Evolutionary conservation across 37 sponge, comb jelly and placozoan species (phyloP), one percentile per base, ranked within the genome.

Genomic region (Spongilla lacustris): DNA sequence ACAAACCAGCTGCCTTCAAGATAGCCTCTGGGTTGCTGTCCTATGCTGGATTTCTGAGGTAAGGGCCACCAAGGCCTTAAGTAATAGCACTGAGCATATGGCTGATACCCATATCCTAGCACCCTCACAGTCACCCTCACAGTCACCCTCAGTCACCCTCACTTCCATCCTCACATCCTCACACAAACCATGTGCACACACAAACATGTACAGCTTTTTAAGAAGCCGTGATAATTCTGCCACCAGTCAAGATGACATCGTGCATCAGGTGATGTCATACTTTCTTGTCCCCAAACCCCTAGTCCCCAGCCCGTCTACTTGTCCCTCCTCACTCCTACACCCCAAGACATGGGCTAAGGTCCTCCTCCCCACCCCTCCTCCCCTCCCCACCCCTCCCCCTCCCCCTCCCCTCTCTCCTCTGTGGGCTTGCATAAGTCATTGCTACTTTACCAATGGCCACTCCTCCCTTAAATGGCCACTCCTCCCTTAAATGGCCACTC

Each of bases 21-120:
- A 66, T 74, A 13, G 69, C 76, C 21, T 14, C 80, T 27, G 77
- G 33, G 4, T 72, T 87, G 12, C 69, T 94, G 34, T 88, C 95
- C 41, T 94, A 75, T 69, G 86, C 89, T 71, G 95, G 95, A 4
- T 91, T 94, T 10, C 36, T 94, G 26, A 94, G 95, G 95, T 94
- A 37, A 67, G 46, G 46, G 8, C n/a, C n/a, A n/a, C n/a, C n/a
- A n/a, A n/a, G n/a, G n/a, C n/a, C n/a, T n/a, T n/a, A n/a, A n/a
- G n/a, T n/a, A n/a, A n/a, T n/a, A n/a, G n/a, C n/a, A n/a, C n/a
- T n/a, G n/a, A n/a, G n/a, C n/a, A n/a, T n/a, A n/a, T n/a, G n/a
- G n/a, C n/a, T n/a, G n/a, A n/a, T n/a, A n/a, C n/a, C n/a, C n/a
- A n/a, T n/a, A n/a, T 46, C 4, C 46, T 46, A 46, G 46, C n/a